A percentile compares a stretch with the other conserved stretches of the same genome.
Evolutionary conservation across 2,113 vertebrate genomes (phyloP).

Genomic region (Prietella phreatophila): DNA sequence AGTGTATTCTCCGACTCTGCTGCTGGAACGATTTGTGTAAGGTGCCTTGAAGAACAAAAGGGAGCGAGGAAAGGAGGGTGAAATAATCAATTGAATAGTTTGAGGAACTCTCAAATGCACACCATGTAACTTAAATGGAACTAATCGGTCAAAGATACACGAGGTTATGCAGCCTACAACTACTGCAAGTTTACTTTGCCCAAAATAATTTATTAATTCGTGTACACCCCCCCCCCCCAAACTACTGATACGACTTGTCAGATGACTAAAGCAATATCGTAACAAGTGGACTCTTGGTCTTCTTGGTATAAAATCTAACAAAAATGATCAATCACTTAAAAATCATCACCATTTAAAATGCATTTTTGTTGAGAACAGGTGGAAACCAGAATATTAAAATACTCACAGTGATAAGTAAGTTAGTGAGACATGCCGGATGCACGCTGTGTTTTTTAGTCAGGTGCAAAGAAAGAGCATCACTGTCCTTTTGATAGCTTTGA

Average conservation of each 20-base stretch:
- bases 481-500: constrained; percentile 68
- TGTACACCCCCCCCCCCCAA: not conserved
- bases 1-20: constrained; percentile 52
- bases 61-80: not conserved
- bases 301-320: not conserved
- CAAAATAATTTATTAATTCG: not conserved
- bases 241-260: not conserved
- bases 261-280: not conserved
- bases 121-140: not conserved
- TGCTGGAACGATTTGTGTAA: constrained; percentile 57
- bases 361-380: not conserved
- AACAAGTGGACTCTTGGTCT: not conserved
- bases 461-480: constrained; percentile 68
- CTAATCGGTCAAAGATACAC: not conserved
- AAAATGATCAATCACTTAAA: not conserved
- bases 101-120: not conserved
- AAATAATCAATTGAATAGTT: not conserved
- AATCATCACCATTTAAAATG: too few relatives aligned
- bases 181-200: not conserved
- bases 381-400: not conserved
- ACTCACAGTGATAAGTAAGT: constrained; percentile 74
- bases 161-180: not conserved
- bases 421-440: constrained; percentile 73
- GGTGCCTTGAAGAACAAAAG: constrained; percentile 62
- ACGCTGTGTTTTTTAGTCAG: constrained; percentile 75